phyloP scores from a whole-genome alignment of 2,113 vertebrate species.

The Copsychus sechellarum region DNA sequence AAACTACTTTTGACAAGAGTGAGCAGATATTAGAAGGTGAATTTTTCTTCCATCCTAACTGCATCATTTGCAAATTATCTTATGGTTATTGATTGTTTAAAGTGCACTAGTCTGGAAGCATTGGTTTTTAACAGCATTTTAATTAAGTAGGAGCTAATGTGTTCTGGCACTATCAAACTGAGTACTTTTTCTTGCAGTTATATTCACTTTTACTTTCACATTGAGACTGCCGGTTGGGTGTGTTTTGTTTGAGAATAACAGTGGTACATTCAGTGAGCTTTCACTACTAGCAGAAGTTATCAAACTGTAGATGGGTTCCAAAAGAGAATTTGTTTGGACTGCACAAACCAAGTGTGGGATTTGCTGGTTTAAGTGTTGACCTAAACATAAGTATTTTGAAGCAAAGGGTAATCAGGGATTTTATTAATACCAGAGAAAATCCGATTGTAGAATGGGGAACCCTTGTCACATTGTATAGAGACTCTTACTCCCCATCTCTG shows the following conservation, averaged over 20 bases:
- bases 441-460: neutral
- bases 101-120: neutral
- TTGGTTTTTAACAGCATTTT: neutral
- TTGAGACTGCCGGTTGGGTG: neutral
- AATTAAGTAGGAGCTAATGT: neutral
- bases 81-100: neutral
- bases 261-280: neutral
- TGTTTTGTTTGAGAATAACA: neutral
- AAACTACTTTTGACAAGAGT: neutral
- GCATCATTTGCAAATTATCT: neutral
- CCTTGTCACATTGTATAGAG: neutral
- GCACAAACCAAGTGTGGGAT: neutral
- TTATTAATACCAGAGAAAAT: neutral
- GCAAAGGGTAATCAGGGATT: neutral
- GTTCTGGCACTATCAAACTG: neutral
- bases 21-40: neutral
- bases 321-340: neutral
- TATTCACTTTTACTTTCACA: neutral
- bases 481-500: neutral
- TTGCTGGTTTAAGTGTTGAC: neutral
- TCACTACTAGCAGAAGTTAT: neutral
- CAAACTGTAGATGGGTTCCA: neutral
- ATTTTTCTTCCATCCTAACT: neutral
- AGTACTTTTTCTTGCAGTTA: neutral
- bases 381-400: neutral